phyloP scores from a whole-genome alignment of 2,888 invertebrate species.

The Cantharis nigra region DNA sequence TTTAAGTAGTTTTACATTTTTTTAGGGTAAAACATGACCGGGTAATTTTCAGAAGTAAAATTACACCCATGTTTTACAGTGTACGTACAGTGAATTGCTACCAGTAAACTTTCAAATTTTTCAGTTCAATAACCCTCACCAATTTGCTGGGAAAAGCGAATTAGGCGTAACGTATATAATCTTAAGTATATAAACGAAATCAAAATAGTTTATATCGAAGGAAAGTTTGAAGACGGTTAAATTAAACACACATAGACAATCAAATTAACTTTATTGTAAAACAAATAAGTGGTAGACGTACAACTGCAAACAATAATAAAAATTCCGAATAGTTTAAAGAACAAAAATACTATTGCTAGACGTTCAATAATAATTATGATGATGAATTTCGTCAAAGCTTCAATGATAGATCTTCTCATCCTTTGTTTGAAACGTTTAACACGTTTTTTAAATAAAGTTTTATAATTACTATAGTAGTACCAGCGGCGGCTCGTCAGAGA shows the following conservation, averaged over 20 bases:
- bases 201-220: background rate
- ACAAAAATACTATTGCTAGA: background rate
- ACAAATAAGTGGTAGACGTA: background rate
- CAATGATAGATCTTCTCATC: no score
- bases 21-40: no score
- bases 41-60: no score
- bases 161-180: background rate
- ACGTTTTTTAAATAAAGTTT: no score
- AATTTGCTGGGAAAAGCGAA: background rate
- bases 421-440: no score
- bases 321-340: background rate
- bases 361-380: background rate
- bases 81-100: no score
- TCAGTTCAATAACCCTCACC: background rate
- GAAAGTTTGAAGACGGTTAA: background rate
- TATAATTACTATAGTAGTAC: no score
- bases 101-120: no score
- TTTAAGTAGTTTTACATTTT: no score
- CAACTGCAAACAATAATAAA: background rate
- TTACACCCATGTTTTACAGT: no score
- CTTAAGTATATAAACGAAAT: background rate
- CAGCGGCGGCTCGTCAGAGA: no score
- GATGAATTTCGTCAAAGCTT: no score
- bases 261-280: background rate
- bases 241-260: background rate